These are phyloP conservation scores for Choreutis nemorana DNA, from an alignment of 2,888 invertebrate species.

Conservation along the genomic window DNA sequence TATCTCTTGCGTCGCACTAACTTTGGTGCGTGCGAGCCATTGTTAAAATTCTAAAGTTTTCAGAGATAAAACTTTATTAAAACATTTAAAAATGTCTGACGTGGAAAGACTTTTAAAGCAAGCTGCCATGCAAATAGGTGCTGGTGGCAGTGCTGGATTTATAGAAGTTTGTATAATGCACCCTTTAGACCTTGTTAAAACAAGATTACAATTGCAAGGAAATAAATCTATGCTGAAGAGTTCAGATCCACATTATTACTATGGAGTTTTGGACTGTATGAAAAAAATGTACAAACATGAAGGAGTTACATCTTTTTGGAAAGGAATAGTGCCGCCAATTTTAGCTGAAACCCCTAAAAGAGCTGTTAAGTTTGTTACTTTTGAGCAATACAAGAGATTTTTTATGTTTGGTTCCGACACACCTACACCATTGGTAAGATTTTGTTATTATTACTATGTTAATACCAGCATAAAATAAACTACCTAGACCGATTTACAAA, in stretches of 20 bases:
- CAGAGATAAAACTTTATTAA: no score
- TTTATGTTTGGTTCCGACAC: constrained; percentile 80
- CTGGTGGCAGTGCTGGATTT: constrained; percentile 93
- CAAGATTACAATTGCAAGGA: constrained; percentile 67
- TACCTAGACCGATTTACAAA: no score
- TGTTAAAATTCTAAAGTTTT: no score
- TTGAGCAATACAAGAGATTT: constrained; percentile 90
- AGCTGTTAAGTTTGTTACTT: constrained; percentile 93
- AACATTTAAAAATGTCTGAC: constrained; percentile 35
- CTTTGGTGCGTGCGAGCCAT: no score
- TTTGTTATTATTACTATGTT: background rate
- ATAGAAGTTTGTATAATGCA: constrained; percentile 97
- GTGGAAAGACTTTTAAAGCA: constrained; percentile 66
- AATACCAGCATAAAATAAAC: no score
- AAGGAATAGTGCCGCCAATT: constrained; percentile 93
- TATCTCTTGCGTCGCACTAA: no score
- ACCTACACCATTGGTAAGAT: constrained; percentile 79
- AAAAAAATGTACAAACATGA: constrained; percentile 87
- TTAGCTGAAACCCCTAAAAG: constrained; percentile 94
- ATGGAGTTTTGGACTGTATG: constrained; percentile 87
- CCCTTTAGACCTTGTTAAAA: constrained; percentile 93
- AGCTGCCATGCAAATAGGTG: constrained; percentile 81
- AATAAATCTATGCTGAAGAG: constrained; percentile 20
- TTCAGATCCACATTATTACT: constrained; percentile 70
- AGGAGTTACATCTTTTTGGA: constrained; percentile 87